Evolutionary conservation across 1,140 invertebrate genomes (phyloP), one percentile per base, ranked within the genome.

Genomic region (Papilio dardanus): DNA sequence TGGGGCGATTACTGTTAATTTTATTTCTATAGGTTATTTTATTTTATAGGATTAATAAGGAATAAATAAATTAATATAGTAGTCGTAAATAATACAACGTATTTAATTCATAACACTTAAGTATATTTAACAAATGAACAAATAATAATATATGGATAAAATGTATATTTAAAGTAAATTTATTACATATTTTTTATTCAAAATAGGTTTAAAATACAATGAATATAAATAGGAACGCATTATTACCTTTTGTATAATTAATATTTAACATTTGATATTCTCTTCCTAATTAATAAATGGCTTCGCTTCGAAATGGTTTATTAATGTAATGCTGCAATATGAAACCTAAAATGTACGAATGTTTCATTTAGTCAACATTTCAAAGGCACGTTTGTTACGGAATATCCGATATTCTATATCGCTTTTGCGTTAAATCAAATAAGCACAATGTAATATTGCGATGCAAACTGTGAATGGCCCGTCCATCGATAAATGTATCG

Each of bases 1-100:
- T 92, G 83, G 79, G 67, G 66, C 31, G 24, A 40, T 74, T 37
- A 66, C 46, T 65, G 19, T 73, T 65, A 33, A 76, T 68, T 75
- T 14, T 12, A 35, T 75, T 42, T 1, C 10, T 69, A 21, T 42
- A 62, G 16, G 16, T 19, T 46, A 19, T 46, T 19, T n/a, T 46
- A 37, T 37, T 37, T 0, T 2, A 37, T 37, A 37, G n/a, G n/a
- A n/a, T n/a, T n/a, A n/a, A n/a, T n/a, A n/a, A n/a, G n/a, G n/a
- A n/a, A n/a, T n/a, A n/a, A n/a, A n/a, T n/a, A n/a, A n/a, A n/a
- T n/a, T n/a, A n/a, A n/a, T n/a, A n/a, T n/a, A n/a, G n/a, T n/a
- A n/a, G n/a, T n/a, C n/a, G n/a, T n/a, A n/a, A n/a, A n/a, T n/a
- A n/a, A n/a, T n/a, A n/a, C n/a, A n/a, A n/a, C n/a, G n/a, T n/a